phyloP scores from a whole-genome alignment of 2,888 invertebrate genomes.

The Eilema caniola region DNA sequence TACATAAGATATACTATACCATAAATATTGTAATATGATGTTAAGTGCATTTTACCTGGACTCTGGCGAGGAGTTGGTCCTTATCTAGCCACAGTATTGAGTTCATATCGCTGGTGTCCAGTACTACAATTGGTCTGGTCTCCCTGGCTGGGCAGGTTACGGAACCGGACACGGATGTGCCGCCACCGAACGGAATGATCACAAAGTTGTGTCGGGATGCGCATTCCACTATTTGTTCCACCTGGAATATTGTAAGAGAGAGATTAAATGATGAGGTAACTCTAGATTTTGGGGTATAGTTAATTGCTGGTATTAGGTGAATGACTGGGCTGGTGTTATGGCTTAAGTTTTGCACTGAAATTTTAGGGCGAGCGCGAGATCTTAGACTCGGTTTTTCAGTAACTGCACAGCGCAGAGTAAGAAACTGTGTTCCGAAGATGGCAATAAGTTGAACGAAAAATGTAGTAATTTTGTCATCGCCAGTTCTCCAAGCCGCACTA shows the following conservation, averaged over 20 bases:
- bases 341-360: no score
- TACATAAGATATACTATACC: no score
- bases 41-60: constrained; percentile 65
- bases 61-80: constrained; percentile 76
- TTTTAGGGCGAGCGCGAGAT: no score
- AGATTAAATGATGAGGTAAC: not conserved
- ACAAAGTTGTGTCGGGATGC: constrained; percentile 92
- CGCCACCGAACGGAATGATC: constrained; percentile 97
- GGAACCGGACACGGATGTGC: constrained; percentile 96
- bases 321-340: not conserved
- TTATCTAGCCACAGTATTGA: constrained; percentile 97
- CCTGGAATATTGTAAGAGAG: constrained; percentile 71
- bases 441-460: no score
- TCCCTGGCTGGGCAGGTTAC: constrained; percentile 92
- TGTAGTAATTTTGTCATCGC: no score
- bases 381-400: no score
- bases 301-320: no score
- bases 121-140: constrained; percentile 92
- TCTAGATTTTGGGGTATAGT: no score
- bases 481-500: no score
- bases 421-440: no score
- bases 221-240: constrained; percentile 91
- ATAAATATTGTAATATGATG: not conserved
- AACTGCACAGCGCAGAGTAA: no score
- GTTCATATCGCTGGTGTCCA: constrained; percentile 99